Evolutionary conservation across 2,113 vertebrate species (phyloP), one percentile per base, ranked within the genome.

Genomic region (Triplophysa tibetana): DNA sequence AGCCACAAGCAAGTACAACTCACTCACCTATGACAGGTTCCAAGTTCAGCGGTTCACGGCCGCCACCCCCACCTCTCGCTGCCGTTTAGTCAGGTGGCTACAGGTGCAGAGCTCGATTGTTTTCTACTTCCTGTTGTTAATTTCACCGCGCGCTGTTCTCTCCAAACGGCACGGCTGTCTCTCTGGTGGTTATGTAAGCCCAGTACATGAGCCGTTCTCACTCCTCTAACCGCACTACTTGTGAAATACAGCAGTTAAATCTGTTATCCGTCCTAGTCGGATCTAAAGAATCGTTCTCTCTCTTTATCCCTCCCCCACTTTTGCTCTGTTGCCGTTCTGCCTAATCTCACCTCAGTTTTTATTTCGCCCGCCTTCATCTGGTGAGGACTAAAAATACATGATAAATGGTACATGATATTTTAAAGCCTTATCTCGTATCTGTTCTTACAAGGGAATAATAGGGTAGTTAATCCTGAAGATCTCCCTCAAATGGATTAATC

Each of bases 331-430:
- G 88, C 88, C 83, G 83, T 87, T 89, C 90, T 85, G 85, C 86
- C 84, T 89, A 89, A 89, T 92, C 89, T 92, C 87, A 88, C 89
- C 91, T 89, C 89, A 90, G 91, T 93, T 93, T 93, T 93, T 90
- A 93, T 93, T 93, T 92, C 90, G 85, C 87, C 90, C 85, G 86
- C 87, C 90, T 85, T 92, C 90, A 92, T 93, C 92, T 91, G 91
- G 88, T 89, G 88, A 88, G 89, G 91, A 88, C 93, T 94, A 94
- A 93, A 94, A 93, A 94, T 94, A 93, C 91, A 91, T 94, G 93
- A 94, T 93, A 83, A 94, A 94, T 93, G 92, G 91, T 93, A 91
- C 90, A 90, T 91, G 91, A 94, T 94, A 93, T 94, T 93, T 94
- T 93, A 93, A 93, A 93, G 90, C 84, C 92, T 91, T 92, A 91